These are phyloP conservation scores for Clarias pachynema DNA, from an alignment of 2,797 vertebrate species.

Conservation along the genomic window DNA sequence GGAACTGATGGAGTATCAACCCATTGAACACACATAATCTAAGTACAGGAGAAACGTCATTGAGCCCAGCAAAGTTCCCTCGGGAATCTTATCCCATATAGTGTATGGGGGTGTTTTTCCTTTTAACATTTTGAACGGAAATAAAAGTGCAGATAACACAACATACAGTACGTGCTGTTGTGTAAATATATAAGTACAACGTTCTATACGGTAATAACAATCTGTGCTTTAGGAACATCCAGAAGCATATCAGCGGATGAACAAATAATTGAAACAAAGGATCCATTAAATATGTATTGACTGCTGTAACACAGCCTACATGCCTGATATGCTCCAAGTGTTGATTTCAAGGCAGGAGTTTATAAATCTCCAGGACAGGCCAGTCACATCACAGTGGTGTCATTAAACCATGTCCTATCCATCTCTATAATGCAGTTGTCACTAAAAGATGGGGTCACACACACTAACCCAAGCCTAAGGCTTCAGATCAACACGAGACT, in stretches of 20 bases:
- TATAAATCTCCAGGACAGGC: conserved; percentile 52
- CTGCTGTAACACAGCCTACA: conserved; percentile 25
- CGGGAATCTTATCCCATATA: background rate
- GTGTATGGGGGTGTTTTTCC: background rate
- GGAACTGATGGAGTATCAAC: conserved; percentile 39
- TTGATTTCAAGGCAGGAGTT: conserved; percentile 37
- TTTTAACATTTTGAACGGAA: background rate
- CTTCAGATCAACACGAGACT: conserved; percentile 11
- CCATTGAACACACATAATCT: conserved; percentile 28
- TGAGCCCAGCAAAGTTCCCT: conserved; percentile 11
- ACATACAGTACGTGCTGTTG: background rate
- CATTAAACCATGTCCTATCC: conserved; percentile 38
- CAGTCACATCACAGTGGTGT: conserved; percentile 41
- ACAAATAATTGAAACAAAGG: conserved; percentile 27
- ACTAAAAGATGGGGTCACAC: conserved; percentile 32
- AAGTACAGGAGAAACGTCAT: conserved; percentile 32
- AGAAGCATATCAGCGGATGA: conserved; percentile 16
- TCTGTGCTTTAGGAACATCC: background rate
- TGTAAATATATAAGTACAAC: background rate
- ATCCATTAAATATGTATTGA: conserved; percentile 47
- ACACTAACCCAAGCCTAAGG: conserved; percentile 17
- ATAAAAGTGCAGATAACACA: background rate
- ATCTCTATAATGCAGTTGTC: conserved; percentile 48
- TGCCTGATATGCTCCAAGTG: conserved; percentile 31
- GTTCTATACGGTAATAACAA: background rate